Evolutionary conservation across 2,113 vertebrate genomes (phyloP), one percentile per base, ranked within the genome.

Genomic region (Scopus umbretta): DNA sequence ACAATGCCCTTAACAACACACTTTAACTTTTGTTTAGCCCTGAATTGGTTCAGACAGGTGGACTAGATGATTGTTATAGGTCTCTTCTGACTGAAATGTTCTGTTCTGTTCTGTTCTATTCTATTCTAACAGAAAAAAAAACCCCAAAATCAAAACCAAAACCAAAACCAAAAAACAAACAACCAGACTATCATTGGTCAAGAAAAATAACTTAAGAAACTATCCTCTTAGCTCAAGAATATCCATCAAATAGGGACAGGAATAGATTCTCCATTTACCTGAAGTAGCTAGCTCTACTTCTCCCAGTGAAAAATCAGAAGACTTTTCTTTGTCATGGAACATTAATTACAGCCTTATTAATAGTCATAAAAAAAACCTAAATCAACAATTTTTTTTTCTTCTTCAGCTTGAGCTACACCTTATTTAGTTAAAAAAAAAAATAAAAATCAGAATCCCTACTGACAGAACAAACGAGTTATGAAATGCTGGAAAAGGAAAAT

Each of bases 321-420:
- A 65, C 8, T n/a, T 19, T 52, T 52, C 6, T 68, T 92, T 62
- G 18, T 16, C 15, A 22, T 16, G 10, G 13, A 67, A 27, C 7
- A 43, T 47, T 43, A 67, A 43, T 72, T 63, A 14, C 16, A 76
- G 6, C 6, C 11, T 49, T 59, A 49, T 32, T 47, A 42, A 36
- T 15, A 76, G 7, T 10, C 76, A 8, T 16, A 59, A 53, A 85
- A 53, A 65, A 5, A 50, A 5, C 0, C 0, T 3, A 18, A 47
- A 14, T 13, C 13, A 78, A 23, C 5, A 52, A 18, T 1, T 2
- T 6, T 55, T 71, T 62, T 29, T 43, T 10, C 19, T 55, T 23
- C 30, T 59, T 53, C 22, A 70, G 27, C 6, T 76, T 85, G 6
- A 72, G 10, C 14, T 75, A 26, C 9, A 73, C 1, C 9, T 63